phyloP scores from a whole-genome alignment of 2,797 vertebrate genomes.

The Orientallactaga sibirica region DNA sequence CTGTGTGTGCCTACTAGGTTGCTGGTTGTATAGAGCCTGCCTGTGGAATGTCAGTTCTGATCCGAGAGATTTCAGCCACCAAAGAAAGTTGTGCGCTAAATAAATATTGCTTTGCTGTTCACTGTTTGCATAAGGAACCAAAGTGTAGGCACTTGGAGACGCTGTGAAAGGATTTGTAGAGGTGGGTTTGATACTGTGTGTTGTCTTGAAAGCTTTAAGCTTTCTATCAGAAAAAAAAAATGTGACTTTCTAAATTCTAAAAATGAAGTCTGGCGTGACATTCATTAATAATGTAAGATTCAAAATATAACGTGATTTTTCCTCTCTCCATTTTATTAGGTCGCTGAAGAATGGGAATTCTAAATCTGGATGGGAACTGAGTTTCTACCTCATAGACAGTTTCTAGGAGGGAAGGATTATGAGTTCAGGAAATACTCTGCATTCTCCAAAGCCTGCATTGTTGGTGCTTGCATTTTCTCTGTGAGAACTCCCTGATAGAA shows the following conservation, averaged over 20 bases:
- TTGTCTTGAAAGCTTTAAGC: not conserved
- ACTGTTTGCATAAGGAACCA: not conserved
- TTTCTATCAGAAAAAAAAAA: not conserved
- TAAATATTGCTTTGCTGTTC: not conserved
- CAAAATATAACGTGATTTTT: constrained; percentile 30
- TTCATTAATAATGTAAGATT: not conserved
- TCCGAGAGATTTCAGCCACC: not conserved
- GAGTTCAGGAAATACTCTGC: constrained; percentile 73
- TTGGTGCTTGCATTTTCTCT: constrained; percentile 55
- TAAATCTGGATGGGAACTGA: constrained; percentile 31
- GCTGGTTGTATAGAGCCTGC: not conserved
- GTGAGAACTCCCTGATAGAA: constrained; percentile 68
- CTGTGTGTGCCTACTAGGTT: not conserved
- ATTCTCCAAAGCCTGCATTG: constrained; percentile 73
- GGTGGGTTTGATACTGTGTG: not conserved
- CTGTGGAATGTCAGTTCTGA: not conserved
- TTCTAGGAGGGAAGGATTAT: constrained; percentile 52
- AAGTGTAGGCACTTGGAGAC: not conserved
- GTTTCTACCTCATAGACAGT: constrained; percentile 21
- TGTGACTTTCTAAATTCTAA: constrained; percentile 21
- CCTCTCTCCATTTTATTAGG: constrained; percentile 16
- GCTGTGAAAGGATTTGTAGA: not conserved
- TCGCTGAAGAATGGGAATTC: constrained; percentile 52
- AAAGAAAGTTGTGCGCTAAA: not conserved
- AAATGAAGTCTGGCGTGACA: not conserved